Evolutionary conservation across 2,797 vertebrate genomes (phyloP).

Genomic region (Percopsis omiscomaycus): DNA sequence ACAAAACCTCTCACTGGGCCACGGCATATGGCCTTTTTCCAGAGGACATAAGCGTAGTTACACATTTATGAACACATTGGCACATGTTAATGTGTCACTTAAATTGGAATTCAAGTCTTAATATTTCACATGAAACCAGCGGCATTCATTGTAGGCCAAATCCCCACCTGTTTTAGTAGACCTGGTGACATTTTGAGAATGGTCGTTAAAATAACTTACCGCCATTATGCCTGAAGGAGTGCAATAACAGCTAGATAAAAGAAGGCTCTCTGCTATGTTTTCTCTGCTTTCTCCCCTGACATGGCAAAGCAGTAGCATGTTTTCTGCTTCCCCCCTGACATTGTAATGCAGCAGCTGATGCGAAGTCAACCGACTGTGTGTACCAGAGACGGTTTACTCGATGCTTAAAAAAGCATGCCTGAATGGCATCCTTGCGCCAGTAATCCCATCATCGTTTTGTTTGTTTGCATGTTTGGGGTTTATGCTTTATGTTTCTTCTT

Average conservation of each 20-base stretch:
- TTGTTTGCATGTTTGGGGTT: slow-evolving; percentile 13
- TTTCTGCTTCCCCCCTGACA: too few species aligned
- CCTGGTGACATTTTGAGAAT: too few species aligned
- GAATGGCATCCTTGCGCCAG: slow-evolving; percentile 23
- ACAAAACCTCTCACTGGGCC: too few species aligned
- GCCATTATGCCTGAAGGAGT: not conserved
- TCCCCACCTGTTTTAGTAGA: too few species aligned
- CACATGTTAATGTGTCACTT: too few species aligned
- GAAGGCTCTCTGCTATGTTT: not conserved
- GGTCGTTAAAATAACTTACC: too few species aligned
- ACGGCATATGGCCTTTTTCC: too few species aligned
- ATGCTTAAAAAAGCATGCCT: slow-evolving; percentile 1
- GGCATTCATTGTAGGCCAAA: too few species aligned
- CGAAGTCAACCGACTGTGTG: slow-evolving; percentile 17
- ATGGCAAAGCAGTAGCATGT: not conserved
- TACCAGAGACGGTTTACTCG: slow-evolving; percentile 8
- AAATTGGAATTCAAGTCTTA: too few species aligned
- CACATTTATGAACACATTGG: too few species aligned
- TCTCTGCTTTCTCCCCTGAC: not conserved
- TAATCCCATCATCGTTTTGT: slow-evolving; percentile 11
- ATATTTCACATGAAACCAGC: not conserved
- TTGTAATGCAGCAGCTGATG: slow-evolving; percentile 19
- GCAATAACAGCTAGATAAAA: too few species aligned
- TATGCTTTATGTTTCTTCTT: slow-evolving; percentile 1
- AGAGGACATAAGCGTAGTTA: too few species aligned